Base-by-base conservation (phyloP, 2,797 vertebrate genomes). In the Acanthiza pusilla region DNA sequence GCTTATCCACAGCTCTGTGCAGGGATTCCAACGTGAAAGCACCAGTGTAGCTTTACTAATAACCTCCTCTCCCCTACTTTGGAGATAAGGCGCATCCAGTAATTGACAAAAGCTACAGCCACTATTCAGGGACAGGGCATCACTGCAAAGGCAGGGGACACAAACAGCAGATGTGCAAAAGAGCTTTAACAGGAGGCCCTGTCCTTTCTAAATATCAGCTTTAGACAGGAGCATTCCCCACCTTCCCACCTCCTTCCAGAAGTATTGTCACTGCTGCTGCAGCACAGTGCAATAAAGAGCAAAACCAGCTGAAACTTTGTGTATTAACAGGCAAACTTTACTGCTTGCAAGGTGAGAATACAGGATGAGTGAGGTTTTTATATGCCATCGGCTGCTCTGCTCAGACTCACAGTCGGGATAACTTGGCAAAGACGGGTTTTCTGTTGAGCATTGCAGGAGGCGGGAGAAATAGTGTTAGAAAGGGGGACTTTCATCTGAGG, bases 261-360 rank as follows among this genome's bases (percentile, higher is more conserved):
- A 67, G 48, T 3, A 0, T 40, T 68, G 63, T 61, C 50, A 27
- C 50, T 53, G 7, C 5, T 47, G 71, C 68, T 66, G 73, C 66
- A 80, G 85, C 74, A 48, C 25, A 16, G 4, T 16, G 34, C 66
- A 72, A 40, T 42, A 72, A 82, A 91, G 76, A 83, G 45, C 47
- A 94, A 71, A 91, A 79, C 11, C 63, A 88, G 65, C 40, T 91
- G 66, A 91, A 88, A 86, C 66, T 67, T 6, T 55, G n/a, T 70
- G 54, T 60, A 89, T 96, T 94, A 92, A 78, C 84, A 82, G 86
- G 73, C 65, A 78, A 93, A 93, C 91, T 95, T 91, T 92, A 91
- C 74, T 94, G 92, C 81, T 88, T 89, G 75, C 76, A 93, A 93
- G 80, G 83, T 93, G 76, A 86, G 92, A 85, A 67, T 73, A 68